These are phyloP conservation scores for Eulemur rufifrons DNA, from an alignment of 2,113 vertebrate species.

Conservation along the genomic window DNA sequence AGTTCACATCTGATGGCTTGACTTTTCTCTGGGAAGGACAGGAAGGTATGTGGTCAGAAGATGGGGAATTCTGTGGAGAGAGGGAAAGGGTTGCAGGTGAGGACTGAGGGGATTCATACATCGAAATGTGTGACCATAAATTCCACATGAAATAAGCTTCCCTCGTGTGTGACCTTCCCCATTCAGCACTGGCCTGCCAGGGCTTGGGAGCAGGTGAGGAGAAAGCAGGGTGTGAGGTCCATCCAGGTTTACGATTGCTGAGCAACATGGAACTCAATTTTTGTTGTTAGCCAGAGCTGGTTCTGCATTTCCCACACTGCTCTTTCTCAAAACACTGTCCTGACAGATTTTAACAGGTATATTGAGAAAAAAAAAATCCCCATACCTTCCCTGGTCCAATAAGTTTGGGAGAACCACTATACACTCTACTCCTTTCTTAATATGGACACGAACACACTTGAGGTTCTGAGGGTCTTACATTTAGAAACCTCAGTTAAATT, in stretches of 20 bases:
- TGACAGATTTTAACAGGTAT: not conserved
- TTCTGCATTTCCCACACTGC: not conserved
- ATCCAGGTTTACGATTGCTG: not conserved
- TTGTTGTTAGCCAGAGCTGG: too few relatives aligned
- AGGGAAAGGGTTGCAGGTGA: not conserved
- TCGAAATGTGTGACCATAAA: not conserved
- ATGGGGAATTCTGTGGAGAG: not conserved
- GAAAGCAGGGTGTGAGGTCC: not conserved
- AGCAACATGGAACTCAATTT: not conserved
- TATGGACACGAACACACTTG: not conserved
- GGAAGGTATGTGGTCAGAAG: not conserved
- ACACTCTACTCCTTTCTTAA: not conserved
- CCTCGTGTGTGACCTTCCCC: not conserved
- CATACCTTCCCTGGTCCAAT: not conserved
- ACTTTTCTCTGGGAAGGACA: not conserved
- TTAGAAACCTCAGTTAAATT: conserved; percentile 21
- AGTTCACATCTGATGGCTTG: not conserved
- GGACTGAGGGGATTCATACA: not conserved
- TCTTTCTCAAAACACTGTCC: not conserved
- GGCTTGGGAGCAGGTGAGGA: not conserved
- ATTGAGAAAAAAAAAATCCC: not conserved
- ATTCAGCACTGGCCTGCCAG: not conserved
- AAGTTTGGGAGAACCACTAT: not conserved
- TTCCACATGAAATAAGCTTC: not conserved
- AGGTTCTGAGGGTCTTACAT: conserved; percentile 13